Evolutionary conservation across 2,888 invertebrate species (phyloP).

Genomic region (Sminthurinus aureus): DNA sequence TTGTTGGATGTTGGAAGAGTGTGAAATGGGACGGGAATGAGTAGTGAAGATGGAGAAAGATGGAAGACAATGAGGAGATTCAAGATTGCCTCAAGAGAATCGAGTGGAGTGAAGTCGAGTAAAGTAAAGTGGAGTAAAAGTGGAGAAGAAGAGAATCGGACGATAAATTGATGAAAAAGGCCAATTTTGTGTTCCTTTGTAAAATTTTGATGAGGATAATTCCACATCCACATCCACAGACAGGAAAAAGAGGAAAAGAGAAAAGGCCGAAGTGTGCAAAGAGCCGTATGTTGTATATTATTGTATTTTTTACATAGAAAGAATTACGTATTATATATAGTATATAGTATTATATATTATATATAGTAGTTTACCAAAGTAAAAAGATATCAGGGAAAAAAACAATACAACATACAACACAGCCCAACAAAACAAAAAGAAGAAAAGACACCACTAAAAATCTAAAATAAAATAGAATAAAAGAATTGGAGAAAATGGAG

Average conservation of each 20-base stretch:
- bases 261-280: slow-evolving; percentile 24
- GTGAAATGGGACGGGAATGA: neutral
- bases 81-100: slow-evolving; percentile 32
- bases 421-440: too few species aligned
- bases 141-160: slow-evolving; percentile 59
- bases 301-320: too few species aligned
- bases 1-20: neutral
- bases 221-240: slow-evolving; percentile 47
- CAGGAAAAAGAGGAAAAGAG: slow-evolving; percentile 20
- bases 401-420: neutral
- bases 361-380: neutral
- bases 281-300: neutral
- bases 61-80: slow-evolving; percentile 33
- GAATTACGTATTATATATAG: too few species aligned
- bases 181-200: slow-evolving; percentile 59
- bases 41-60: slow-evolving; percentile 5
- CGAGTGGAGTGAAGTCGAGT: too few species aligned
- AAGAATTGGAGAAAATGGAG: slow-evolving; percentile 1
- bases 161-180: slow-evolving; percentile 61
- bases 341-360: too few species aligned
- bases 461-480: too few species aligned
- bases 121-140: too few species aligned
- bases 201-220: slow-evolving; percentile 59
- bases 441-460: too few species aligned
- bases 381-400: neutral